Base-by-base conservation (phyloP, 2,113 vertebrate species). In the Monarcha castaneiventris region DNA sequence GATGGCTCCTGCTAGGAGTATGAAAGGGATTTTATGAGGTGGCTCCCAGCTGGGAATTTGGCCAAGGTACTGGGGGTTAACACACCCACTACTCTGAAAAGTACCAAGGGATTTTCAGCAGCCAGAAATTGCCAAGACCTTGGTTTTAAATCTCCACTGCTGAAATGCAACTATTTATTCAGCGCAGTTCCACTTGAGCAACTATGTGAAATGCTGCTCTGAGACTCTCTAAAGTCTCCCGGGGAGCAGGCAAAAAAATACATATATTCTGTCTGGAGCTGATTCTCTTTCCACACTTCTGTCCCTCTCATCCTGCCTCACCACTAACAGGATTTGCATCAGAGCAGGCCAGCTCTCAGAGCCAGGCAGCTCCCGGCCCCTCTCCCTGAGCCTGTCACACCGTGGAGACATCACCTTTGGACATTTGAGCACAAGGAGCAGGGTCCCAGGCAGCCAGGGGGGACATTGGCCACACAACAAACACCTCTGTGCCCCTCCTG, bases 161-260 rank as follows among this genome's bases (percentile, higher is more conserved):
- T 81, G 86, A 96, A 96, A 96, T 75, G 77, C 90, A 94, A 81
- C 92, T 87, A 82, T 89, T 95, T 95, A 96, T 93, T 96, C 93
- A 95, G 90, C 27, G 12, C 83, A 49, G 90, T 96, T 96, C 93
- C 83, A 93, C 92, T 93, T 88, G 90, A 96, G 69, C 83, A 94
- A 64, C 93, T 84, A 64, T 89, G 89, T 97, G 92, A 97, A 97
- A 97, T 90, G 90, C 83, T 93, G 93, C 84, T 96, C 94, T 66
- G 92, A 96, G 92, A 84, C 88, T 93, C 93, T 80, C 88, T 56
- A 55, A 95, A 91, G 72, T 89, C 94, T 96, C 96, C 88, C 0
- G 0, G 88, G 96, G 86, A 93, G 92, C 76, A 95, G 73, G 64
- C 66, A 71, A 89, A 91, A 91, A 94, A 71, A 64, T 21, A 90